Evolutionary conservation across 1,140 invertebrate species (phyloP), one percentile per base, ranked within the genome.

Genomic region (Aphis gossypii): DNA sequence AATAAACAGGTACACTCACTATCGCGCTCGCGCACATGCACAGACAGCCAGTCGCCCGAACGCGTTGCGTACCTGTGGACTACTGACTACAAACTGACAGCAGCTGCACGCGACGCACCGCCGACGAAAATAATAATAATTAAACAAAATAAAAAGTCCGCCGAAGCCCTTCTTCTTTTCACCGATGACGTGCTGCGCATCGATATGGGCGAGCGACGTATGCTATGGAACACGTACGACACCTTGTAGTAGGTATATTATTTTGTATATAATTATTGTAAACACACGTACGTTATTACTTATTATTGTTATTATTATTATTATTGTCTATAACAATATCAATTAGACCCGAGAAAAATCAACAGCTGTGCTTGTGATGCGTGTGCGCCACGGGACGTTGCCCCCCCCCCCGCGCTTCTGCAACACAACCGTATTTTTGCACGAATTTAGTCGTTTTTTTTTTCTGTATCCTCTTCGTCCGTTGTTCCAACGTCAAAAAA

Each of bases 1-100:
- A 83, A 38, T 41, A 83, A 25, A 44, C 18, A 18, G 23, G n/a
- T 38, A 83, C 35, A 41, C n/a, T 83, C 18, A 88, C 46, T 88
- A 83, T 83, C 41, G 41, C 51, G n/a, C 20, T 2, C 23, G 48
- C 51, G 54, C 35, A 60, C 46, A 35, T 4, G n/a, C 5, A n/a
- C 86, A 76, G 30, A 76, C 60, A n/a, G n/a, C n/a, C 87, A 35
- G 82, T 11, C 76, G 44, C 76, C 91, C 46, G 82, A 92, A 83
- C 91, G 11, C 25, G 76, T 30, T 48, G 91, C 68, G 91, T 54
- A 92, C 46, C 91, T 38, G n/a, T 56, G 18, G 48, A 83, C 91
- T 84, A 92, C 91, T 92, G 46, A 14, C 91, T 11, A 35, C 91
- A 41, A 9, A 92, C 91, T 92, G 46, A 14, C 91, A 23, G 46